Evolutionary conservation across 2,888 invertebrate species (phyloP).

Genomic region (Hydrotaea diabolus): DNA sequence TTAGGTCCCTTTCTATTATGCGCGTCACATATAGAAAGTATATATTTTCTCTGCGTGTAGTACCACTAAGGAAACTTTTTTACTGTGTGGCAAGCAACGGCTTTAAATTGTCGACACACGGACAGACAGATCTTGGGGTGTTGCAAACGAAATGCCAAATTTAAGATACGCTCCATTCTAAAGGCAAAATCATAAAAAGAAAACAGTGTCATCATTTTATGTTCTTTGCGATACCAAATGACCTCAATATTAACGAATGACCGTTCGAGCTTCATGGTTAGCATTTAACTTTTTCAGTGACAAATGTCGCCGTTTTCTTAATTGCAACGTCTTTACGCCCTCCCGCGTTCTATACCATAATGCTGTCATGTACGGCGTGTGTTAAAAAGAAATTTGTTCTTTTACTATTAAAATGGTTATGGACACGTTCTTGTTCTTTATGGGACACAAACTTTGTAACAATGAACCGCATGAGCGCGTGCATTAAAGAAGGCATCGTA

Average conservation of each 20-base stretch:
- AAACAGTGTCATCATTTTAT: not conserved
- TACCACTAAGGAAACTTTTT: no score
- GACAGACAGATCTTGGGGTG: no score
- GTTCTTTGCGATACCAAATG: not conserved
- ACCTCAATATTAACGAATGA: not conserved
- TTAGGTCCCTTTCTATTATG: no score
- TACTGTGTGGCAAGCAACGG: no score
- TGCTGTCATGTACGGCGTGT: not conserved
- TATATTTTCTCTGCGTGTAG: no score
- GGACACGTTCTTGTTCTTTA: conserved; percentile 11
- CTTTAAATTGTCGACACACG: no score
- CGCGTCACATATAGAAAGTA: no score
- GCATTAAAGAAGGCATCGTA: not conserved
- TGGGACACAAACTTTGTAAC: conserved; percentile 5
- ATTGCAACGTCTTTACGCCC: not conserved
- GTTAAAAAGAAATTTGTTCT: conserved; percentile 56
- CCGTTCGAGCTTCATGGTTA: no score
- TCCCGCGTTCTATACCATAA: not conserved
- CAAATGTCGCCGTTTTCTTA: not conserved
- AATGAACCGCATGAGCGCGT: not conserved
- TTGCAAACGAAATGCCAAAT: no score
- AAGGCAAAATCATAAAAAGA: no score
- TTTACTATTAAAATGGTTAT: conserved; percentile 54
- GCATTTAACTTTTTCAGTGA: not conserved
- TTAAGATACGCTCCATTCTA: no score